Evolutionary conservation across 2,113 vertebrate species (phyloP), one percentile per base, ranked within the genome.

Genomic region (Oxygymnocypris stewartii): DNA sequence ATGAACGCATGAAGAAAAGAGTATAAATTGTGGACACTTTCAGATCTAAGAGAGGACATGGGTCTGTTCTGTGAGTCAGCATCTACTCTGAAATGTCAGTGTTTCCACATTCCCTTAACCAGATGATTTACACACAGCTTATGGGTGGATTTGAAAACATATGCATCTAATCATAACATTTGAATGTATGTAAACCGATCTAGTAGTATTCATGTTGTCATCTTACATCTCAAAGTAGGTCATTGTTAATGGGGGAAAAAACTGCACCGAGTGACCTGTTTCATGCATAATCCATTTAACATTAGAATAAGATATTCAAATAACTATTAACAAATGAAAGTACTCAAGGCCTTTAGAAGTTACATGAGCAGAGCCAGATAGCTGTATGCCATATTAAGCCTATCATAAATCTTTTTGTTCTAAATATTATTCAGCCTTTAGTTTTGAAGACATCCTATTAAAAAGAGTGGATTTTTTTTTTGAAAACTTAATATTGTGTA

Each of bases 51-150:
- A 61, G 20, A 61, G 20, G 37, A 80, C 57, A 75, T 47, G 40
- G 78, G 65, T 54, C 20, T 80, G 40, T 54, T 88, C 51, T 57
- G 40, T 86, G 51, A 79, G 10, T 57, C 44, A 86, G 31, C 40
- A 80, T 59, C 28, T 67, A 51, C 49, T 44, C 31, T 80, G 23
- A 87, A 84, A 25, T 73, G 77, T 42, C 8, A 74, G 18, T 59
- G 54, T 80, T 63, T 63, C 37, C 20, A 42, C 20, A 25, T 18
- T 8, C 13, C 37, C 42, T 42, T 25, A 42, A 59, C 31, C 23
- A 74, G 51, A 57, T 63, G 73, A 81, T 78, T 67, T 77, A 86
- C 76, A 86, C 40, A 84, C 25, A 84, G 76, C 65, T 82, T 85
- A 79, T 11, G 16, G n/a, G 49, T 71, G 61, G 59, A 75, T 79